Conservation (phyloP, 1,140 invertebrate species). For the Triops cancriformis region DNA sequence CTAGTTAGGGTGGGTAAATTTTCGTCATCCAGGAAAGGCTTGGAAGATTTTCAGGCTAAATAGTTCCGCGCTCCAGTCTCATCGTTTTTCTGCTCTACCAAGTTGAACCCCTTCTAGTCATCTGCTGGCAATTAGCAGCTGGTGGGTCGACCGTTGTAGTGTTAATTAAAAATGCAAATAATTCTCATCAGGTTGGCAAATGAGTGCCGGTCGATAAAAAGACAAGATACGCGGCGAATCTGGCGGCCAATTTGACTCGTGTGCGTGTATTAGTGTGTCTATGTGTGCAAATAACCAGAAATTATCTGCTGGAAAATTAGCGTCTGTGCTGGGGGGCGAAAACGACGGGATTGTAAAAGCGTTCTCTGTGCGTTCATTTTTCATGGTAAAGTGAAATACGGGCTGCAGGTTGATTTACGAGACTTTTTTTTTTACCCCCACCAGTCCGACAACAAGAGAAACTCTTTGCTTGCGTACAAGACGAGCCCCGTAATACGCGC, state of each 20-base stretch:
- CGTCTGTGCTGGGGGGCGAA: not conserved
- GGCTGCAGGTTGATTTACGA: not conserved
- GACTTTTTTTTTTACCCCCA: not conserved
- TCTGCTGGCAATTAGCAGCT: not conserved
- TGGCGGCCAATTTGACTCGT: not conserved
- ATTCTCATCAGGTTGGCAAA: not conserved
- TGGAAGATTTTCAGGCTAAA: too few species aligned
- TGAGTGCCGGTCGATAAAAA: not conserved
- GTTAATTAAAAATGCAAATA: not conserved
- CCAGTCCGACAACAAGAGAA: not conserved
- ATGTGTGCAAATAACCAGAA: not conserved
- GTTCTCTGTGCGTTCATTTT: not conserved
- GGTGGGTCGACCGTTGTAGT: not conserved
- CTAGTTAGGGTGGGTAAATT: too few species aligned
- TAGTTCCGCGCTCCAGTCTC: not conserved
- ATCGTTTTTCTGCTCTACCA: not conserved
- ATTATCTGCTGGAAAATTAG: not conserved
- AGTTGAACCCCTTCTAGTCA: not conserved
- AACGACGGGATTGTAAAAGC: not conserved
- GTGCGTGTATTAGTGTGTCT: not conserved
- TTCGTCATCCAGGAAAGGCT: too few species aligned
- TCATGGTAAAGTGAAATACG: not conserved
- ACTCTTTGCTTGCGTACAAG: not conserved
- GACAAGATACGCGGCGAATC: not conserved
- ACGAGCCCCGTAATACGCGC: not conserved